Base-by-base conservation (phyloP, 2,113 vertebrate species). In the Chlorodrepanis virens region DNA sequence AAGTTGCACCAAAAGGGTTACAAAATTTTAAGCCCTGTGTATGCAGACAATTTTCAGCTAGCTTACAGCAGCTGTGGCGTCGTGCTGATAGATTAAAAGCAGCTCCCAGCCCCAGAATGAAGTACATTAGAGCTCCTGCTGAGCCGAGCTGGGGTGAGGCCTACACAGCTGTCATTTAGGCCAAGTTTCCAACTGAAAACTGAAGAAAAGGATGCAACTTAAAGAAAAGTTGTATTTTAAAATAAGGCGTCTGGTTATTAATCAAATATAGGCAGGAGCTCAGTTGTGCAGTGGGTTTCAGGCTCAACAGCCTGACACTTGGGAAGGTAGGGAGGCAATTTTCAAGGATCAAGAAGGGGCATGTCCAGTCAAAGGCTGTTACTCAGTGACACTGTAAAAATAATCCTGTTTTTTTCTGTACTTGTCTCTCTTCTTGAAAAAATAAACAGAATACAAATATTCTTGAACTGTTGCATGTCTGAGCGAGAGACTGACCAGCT, bases 31-130 rank as follows among this genome's bases (percentile, higher is more conserved):
- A 95, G 95, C 97, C 97, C 94, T 92, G 94, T 95, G 92, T 96
- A 96, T 97, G 98, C 97, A 98, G 98, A 98, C 98, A 97, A 97
- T 98, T 98, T 98, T 98, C 98, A 98, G 98, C 98, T 98, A 98
- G 98, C 98, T 99, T 98, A 98, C 98, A 98, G 99, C 99, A 99
- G 99, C 99, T 99, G 98, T 82, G 98, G 98, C 97, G 95, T 97
- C 98, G 94, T 98, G 98, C 99, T 99, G 99, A 97, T 98, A 99
- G 98, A 99, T 99, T 99, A 99, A 99, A 99, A 99, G 98, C 98
- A 98, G 98, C 98, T 98, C 98, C 98, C 98, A 98, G 98, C 98
- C 98, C 98, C 98, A 97, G 98, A 99, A 98, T 98, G 98, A 98
- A 99, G 98, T 98, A 98, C 98, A 98, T 98, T 98, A 98, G 98